A percentile compares a stretch with the other conserved stretches of the same genome.
These are phyloP conservation scores for Chinchilla lanigera DNA, from an alignment of 2,113 vertebrate genomes.

Conservation along the genomic window DNA sequence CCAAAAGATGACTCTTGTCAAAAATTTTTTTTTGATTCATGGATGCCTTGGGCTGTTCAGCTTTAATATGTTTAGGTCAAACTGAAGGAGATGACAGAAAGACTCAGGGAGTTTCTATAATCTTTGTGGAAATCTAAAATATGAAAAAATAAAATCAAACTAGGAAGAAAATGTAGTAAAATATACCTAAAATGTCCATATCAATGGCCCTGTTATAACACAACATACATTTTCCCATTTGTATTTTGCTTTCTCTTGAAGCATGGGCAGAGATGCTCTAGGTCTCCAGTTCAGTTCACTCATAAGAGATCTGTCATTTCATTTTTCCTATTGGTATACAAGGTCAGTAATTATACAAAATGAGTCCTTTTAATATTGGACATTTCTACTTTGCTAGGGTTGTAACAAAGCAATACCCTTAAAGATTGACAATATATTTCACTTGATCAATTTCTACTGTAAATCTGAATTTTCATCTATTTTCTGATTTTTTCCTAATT, in stretches of 20 bases:
- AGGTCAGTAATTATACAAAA: conserved; percentile 58
- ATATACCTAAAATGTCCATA: too few relatives aligned
- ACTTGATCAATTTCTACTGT: not conserved
- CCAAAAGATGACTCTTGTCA: not conserved
- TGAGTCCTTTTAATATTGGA: conserved; percentile 34
- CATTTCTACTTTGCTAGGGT: conserved; percentile 50
- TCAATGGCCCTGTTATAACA: too few relatives aligned
- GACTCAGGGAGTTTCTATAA: not conserved
- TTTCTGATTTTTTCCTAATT: not conserved
- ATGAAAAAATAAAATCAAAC: not conserved
- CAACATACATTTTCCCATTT: not conserved
- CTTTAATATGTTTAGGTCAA: not conserved
- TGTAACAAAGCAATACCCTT: conserved; percentile 60
- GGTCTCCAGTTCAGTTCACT: not conserved
- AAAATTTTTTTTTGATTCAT: not conserved
- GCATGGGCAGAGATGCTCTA: not conserved
- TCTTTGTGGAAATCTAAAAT: not conserved
- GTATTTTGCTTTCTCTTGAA: not conserved
- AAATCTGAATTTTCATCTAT: not conserved
- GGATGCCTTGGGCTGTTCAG: not conserved
- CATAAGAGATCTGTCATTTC: not conserved
- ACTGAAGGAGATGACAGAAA: not conserved
- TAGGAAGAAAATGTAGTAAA: not conserved
- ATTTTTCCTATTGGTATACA: not conserved
- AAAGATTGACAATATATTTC: conserved; percentile 65